These are phyloP conservation scores for Meandrina meandrites DNA, from an alignment of 92 coral and sea anemone species.

Conservation along the genomic window DNA sequence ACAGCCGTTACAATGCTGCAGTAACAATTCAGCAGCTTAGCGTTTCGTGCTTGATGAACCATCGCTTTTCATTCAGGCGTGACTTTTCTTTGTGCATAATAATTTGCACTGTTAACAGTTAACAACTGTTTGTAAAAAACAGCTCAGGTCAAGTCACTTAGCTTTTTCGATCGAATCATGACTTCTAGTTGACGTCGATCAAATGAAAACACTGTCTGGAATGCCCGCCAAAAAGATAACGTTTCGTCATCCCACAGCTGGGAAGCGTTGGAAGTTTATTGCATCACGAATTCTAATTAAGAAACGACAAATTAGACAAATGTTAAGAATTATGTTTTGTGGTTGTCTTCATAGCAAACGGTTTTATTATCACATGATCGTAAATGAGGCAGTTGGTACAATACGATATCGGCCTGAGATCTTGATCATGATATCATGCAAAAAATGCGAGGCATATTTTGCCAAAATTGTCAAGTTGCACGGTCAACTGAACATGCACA, in stretches of 20 bases:
- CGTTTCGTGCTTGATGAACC: not conserved
- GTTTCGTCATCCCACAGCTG: not conserved
- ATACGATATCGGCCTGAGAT: not conserved
- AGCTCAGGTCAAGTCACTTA: not conserved
- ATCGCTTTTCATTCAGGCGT: not conserved
- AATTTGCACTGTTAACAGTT: not conserved
- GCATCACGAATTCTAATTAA: not conserved
- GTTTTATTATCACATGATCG: not conserved
- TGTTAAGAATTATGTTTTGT: not conserved
- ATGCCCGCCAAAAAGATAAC: slow-evolving; percentile 1
- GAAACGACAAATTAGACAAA: not conserved
- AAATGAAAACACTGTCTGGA: not conserved
- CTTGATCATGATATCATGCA: not conserved
- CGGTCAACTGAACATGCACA: not conserved
- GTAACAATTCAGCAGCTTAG: not conserved
- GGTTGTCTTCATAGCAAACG: not conserved
- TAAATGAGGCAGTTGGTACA: not conserved
- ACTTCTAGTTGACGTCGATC: not conserved
- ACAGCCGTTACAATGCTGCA: not conserved
- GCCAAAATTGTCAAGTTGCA: not conserved
- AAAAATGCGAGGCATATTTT: not conserved
- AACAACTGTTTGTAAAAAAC: not conserved
- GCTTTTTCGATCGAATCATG: not conserved
- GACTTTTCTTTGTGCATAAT: not conserved
- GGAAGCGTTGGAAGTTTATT: not conserved